phyloP scores from a whole-genome alignment of 1,140 invertebrate species.

The Apis mellifera region DNA sequence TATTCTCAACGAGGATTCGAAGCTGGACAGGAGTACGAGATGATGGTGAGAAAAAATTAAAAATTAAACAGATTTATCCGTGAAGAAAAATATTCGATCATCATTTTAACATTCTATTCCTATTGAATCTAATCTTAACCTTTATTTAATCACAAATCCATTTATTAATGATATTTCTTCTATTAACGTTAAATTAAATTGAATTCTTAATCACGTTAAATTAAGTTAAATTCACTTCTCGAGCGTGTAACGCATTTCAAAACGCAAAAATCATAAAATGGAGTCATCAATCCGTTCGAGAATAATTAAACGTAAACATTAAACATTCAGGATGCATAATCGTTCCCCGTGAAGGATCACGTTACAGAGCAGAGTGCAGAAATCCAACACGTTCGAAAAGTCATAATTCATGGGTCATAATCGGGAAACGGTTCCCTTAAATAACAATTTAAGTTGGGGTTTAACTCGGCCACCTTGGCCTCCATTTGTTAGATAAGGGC shows the following conservation, averaged over 20 bases:
- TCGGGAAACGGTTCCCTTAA: neutral
- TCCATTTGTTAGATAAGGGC: slow-evolving; percentile 86
- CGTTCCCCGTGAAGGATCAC: neutral
- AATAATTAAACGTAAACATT: neutral
- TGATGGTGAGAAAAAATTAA: slow-evolving; percentile 83
- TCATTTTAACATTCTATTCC: no score
- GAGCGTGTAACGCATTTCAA: neutral
- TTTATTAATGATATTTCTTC: no score
- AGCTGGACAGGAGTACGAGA: slow-evolving; percentile 89
- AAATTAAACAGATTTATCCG: neutral
- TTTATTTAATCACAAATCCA: no score
- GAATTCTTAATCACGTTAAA: no score
- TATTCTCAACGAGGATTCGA: slow-evolving; percentile 87
- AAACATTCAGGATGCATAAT: neutral
- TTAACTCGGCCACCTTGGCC: slow-evolving; percentile 6
- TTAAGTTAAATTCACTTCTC: no score
- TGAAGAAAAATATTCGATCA: neutral
- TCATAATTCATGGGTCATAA: neutral
- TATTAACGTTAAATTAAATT: no score
- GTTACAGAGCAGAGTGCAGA: neutral
- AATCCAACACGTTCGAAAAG: neutral
- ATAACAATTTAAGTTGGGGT: slow-evolving; percentile 30
- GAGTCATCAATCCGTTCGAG: neutral
- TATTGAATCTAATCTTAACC: no score
- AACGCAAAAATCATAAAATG: neutral